These are phyloP conservation scores for Champsocephalus esox DNA, from an alignment of 2,797 vertebrate species.

Conservation along the genomic window DNA sequence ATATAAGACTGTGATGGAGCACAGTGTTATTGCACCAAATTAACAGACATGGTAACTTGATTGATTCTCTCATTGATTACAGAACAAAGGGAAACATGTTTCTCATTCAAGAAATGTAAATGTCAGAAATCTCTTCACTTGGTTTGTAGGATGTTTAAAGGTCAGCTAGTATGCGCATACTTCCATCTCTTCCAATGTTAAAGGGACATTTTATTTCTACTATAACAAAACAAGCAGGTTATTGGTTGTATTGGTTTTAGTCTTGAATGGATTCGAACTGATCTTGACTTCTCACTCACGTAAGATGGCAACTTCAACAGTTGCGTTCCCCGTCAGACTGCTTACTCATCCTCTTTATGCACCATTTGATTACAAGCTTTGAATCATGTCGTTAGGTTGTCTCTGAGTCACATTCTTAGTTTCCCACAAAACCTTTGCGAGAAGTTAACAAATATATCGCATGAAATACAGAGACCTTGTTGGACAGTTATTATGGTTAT, in stretches of 20 bases:
- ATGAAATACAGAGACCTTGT: background rate
- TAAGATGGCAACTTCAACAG: constrained; percentile 28
- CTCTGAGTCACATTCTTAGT: constrained; percentile 24
- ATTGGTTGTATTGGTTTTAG: background rate
- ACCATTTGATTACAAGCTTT: constrained; percentile 12
- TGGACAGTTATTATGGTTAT: background rate
- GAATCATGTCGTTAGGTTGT: constrained; percentile 20
- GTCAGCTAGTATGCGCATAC: background rate
- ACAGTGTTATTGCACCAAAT: background rate
- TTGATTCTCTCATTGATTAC: too few species aligned
- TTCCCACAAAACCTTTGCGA: background rate
- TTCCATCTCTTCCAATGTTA: background rate
- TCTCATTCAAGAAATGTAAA: background rate
- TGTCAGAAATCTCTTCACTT: too few species aligned
- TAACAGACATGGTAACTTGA: background rate
- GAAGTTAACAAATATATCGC: constrained; percentile 1
- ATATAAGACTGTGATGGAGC: background rate
- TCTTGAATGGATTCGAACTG: background rate
- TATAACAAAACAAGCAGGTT: background rate
- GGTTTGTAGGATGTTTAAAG: too few species aligned
- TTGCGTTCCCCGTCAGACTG: background rate
- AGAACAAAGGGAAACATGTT: background rate
- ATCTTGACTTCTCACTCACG: background rate
- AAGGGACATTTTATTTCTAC: background rate
- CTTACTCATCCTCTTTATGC: constrained; percentile 33